Base-by-base conservation (phyloP, 2,113 vertebrate species). In the Cromileptes altivelis region DNA sequence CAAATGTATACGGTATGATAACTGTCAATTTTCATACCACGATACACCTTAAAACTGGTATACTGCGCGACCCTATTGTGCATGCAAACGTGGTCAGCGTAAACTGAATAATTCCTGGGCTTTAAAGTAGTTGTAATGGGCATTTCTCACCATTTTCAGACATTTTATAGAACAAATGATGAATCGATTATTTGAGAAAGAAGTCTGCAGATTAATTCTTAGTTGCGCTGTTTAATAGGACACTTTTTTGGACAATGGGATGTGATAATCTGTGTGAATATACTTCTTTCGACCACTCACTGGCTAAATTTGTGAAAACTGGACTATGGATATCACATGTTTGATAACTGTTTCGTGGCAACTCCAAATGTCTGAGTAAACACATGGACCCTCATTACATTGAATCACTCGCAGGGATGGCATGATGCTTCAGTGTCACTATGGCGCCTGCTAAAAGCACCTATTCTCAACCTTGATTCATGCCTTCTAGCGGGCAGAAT, bases 301-400 rank as follows among this genome's bases (percentile, higher is more conserved):
- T 7, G 37, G 55, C 3, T 27, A 14, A n/a, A 15, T 62, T 6
- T 50, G 45, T 17, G 30, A 21, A 6, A 33, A 15, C 72, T 15
- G 58, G 9, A 23, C 6, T 12, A 12, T 40, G n/a, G 49, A 53
- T 11, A 45, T 45, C 42, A 45, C 13, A 27, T 64, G 60, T 64
- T 57, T 57, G 21, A 21, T 13, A 15, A n/a, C 68, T 37, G 27
- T 42, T 53, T 25, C 14, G 1, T 27, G 47, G 58, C 47, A 63
- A 47, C 62, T 47, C 50, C 11, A 6, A 56, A 27, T 42, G 49
- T 25, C 60, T 23, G 60, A 64, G 73, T 64, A 60, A 40, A 37
- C 49, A 75, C 53, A 76, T 45, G 23, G 75, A 67, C 17, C 75
- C 75, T 67, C n/a, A 33, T 47, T 11, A 17, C 17, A 45, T 37